Conservation (phyloP, 30 jellyfish, hydroid and myxozoan species). For the Pelagia noctiluca region DNA sequence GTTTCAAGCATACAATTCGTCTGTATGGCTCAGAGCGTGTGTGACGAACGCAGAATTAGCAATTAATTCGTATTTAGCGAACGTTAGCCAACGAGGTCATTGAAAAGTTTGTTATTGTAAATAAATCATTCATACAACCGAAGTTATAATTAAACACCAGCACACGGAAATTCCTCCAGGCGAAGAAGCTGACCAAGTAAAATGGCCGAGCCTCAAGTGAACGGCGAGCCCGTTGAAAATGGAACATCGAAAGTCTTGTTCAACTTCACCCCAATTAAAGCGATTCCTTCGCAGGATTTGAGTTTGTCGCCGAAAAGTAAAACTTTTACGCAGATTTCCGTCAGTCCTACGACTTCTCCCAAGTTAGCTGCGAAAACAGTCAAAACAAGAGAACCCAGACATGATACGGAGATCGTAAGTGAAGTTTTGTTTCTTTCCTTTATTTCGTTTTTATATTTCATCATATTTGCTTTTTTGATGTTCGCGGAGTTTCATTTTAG, state of each 20-base stretch:
- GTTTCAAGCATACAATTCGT: background rate
- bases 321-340: background rate
- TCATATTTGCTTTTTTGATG: background rate
- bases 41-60: background rate
- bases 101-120: background rate
- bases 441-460: no score
- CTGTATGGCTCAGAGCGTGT: background rate
- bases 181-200: no score
- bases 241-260: constrained; percentile 44
- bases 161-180: background rate
- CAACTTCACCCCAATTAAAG: constrained; percentile 60
- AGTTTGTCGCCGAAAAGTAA: background rate
- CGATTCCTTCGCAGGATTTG: constrained; percentile 62
- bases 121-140: background rate
- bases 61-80: background rate
- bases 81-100: background rate
- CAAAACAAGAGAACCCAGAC: background rate
- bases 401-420: background rate
- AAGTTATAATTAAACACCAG: background rate
- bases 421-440: background rate
- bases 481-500: no score
- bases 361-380: background rate
- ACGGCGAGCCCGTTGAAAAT: background rate
- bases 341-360: background rate
- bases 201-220: background rate